Evolutionary conservation across 2,113 vertebrate species (phyloP).

Genomic region (Oplegnathus fasciatus): DNA sequence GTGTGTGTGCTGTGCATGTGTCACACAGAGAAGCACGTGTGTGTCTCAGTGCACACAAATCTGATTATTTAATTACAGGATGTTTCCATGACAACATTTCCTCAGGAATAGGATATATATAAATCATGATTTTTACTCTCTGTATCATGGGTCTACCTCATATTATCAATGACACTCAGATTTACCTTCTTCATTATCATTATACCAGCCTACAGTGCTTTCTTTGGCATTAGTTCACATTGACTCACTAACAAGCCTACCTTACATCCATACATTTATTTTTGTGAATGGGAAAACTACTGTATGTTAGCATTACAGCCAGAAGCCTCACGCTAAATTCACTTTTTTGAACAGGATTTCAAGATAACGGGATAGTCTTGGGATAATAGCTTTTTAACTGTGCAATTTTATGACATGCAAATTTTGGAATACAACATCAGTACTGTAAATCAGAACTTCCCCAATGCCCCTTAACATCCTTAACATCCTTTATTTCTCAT

Average conservation of each 20-base stretch:
- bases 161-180: neutral
- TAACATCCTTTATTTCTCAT: neutral
- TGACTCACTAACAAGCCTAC: neutral
- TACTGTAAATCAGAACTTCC: too few relatives aligned
- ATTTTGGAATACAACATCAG: too few relatives aligned
- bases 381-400: neutral
- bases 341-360: too few relatives aligned
- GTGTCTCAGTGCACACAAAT: slow-evolving; percentile 1
- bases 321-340: neutral
- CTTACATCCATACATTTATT: neutral
- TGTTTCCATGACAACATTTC: slow-evolving; percentile 58
- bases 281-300: neutral
- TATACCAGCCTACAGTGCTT: neutral
- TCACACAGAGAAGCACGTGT: neutral
- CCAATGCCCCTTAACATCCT: neutral
- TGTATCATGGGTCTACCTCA: neutral
- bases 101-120: neutral
- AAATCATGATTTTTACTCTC: neutral
- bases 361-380: too few relatives aligned
- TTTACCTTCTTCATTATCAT: neutral
- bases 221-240: neutral
- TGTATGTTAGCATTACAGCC: neutral
- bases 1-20: neutral
- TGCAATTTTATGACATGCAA: too few relatives aligned
- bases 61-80: slow-evolving; percentile 24